Evolutionary conservation across 2,888 invertebrate species (phyloP), one percentile per base, ranked within the genome.

Genomic region (Meloe dianella): DNA sequence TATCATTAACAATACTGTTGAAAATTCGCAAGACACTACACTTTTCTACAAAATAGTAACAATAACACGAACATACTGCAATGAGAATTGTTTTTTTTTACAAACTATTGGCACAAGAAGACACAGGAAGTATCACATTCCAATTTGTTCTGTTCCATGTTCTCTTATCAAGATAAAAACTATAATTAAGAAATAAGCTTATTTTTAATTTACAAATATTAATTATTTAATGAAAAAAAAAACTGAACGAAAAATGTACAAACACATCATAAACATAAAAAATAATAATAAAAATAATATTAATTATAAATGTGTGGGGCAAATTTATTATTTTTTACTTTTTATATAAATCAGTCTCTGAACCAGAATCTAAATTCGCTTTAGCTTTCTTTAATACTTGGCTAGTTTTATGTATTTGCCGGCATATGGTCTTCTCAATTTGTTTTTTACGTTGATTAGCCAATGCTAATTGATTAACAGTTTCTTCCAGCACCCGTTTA

Each of bases 381-480:
- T 92, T 89, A 51, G 92, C 92, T 83, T 90, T 90, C 68, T 90
- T 89, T 68, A 93, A 85, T 60, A 93, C 92, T 74, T 90, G 90
- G 73, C 92, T 91, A 27, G 93, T 93, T 84, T 92, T 92, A 78
- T 91, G 89, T 75, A 93, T 90, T 84, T 93, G 92, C 77, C 90
- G 89, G 80, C 92, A 92, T 80, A 95, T 93, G 57, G 93, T 92
- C 77, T 91, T 91, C 81, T 95, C 94, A 38, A 94, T 91, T 82
- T 90, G 91, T 78, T 91, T 90, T 82, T 94, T 95, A 74, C 91
- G 89, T 82, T 92, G 89, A 82, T 94, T 94, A 58, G 93, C 91
- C 14, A 89, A 87, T 73, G 90, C 90, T 60, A 95, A 85, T 80
- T 93, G 91, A 65, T 89, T 87, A 72, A 91, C 87, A 7, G 94